Conservation (phyloP, 2,797 vertebrate species). For the Phrynocephalus guinanensis region DNA sequence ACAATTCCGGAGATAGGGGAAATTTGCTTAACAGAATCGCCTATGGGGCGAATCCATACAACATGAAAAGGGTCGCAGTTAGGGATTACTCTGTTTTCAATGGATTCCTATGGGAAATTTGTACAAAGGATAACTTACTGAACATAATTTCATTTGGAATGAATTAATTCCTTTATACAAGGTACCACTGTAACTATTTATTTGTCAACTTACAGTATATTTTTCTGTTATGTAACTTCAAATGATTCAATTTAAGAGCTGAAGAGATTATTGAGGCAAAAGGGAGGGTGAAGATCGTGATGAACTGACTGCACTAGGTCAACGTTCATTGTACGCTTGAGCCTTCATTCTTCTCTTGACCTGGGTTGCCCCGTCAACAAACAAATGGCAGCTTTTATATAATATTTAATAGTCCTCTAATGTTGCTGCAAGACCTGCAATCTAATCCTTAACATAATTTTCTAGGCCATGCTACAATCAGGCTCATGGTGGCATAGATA, state of each 20-base stretch:
- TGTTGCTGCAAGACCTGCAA: constrained; percentile 38
- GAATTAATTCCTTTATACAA: no score
- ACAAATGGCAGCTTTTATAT: background rate
- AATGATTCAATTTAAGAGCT: constrained; percentile 12
- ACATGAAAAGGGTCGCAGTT: no score
- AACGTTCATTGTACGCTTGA: background rate
- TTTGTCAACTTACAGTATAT: background rate
- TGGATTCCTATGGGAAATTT: no score
- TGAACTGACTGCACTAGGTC: constrained; percentile 2
- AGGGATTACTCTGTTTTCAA: no score
- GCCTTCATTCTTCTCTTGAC: constrained; percentile 33
- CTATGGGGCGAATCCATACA: no score
- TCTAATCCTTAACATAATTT: constrained; percentile 56
- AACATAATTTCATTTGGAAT: no score
- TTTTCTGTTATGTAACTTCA: constrained; percentile 13
- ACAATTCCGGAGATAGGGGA: no score
- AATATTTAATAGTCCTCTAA: constrained; percentile 26
- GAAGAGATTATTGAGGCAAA: background rate
- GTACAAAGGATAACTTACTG: no score
- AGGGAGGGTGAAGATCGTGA: rapidly evolving
- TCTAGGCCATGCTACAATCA: constrained; percentile 69
- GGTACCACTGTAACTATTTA: background rate
- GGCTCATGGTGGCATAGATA: background rate
- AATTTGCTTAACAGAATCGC: no score
- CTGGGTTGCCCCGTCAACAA: constrained; percentile 1